These are phyloP conservation scores for Heterodera filipjevi DNA, from an alignment of 2,888 invertebrate species.

Conservation along the genomic window DNA sequence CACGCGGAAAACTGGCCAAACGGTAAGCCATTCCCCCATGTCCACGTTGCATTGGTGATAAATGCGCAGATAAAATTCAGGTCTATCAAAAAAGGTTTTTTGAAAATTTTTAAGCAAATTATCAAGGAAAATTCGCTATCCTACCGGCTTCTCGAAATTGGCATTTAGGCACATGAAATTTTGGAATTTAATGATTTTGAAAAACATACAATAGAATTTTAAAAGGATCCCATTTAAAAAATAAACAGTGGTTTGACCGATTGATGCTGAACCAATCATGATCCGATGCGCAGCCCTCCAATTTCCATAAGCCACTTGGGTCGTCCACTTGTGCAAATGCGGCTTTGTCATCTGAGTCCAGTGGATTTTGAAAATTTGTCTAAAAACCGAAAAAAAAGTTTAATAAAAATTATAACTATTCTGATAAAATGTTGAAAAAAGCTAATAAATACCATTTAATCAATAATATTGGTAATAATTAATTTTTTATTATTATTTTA, in stretches of 20 bases:
- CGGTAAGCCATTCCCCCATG: conserved; percentile 40
- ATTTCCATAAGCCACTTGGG: conserved; percentile 46
- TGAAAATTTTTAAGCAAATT: not conserved
- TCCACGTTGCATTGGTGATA: conserved; percentile 49
- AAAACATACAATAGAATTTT: not conserved
- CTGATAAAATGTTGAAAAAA: too few species aligned
- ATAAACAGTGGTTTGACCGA: not conserved
- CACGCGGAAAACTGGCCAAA: conserved; percentile 41
- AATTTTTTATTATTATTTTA: not conserved
- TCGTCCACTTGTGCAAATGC: conserved; percentile 52
- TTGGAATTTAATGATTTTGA: not conserved
- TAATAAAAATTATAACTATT: not conserved
- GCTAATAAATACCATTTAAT: not conserved
- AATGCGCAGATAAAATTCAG: conserved; percentile 56
- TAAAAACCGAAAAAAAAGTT: conserved; percentile 3
- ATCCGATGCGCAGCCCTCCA: conserved; percentile 55
- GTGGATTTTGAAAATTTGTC: not conserved
- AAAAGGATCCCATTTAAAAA: not conserved
- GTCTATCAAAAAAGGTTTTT: conserved; percentile 22
- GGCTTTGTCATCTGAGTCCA: conserved; percentile 55
- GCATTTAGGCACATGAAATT: not conserved
- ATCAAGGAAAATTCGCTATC: too few species aligned
- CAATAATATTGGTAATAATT: not conserved
- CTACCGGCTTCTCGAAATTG: too few species aligned
- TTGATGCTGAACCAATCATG: conserved; percentile 47